These are phyloP conservation scores for Drosophila repletoides DNA, from an alignment of 1,140 invertebrate species.

Conservation along the genomic window DNA sequence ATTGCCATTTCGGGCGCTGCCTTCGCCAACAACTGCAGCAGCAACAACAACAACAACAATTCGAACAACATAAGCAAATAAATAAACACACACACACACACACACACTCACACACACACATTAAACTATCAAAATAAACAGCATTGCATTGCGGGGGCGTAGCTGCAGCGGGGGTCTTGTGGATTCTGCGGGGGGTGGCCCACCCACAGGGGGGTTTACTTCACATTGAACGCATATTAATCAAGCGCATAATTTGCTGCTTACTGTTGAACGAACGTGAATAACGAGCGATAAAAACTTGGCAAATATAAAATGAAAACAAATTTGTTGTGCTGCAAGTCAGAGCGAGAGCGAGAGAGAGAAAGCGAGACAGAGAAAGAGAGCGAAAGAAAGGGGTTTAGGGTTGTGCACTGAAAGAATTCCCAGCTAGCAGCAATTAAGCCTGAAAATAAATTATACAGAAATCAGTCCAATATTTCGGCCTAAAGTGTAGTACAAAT, in stretches of 20 bases:
- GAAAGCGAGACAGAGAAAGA: not conserved
- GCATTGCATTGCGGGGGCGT: conserved; percentile 9
- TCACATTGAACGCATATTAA: conserved; percentile 72
- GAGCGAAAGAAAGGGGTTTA: not conserved
- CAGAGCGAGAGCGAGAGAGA: not conserved
- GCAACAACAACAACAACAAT: conserved; percentile 33
- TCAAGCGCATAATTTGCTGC: conserved; percentile 71
- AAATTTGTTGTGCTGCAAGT: conserved; percentile 38
- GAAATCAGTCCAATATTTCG: too few relatives aligned
- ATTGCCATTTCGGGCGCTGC: conserved; percentile 43
- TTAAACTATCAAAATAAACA: conserved; percentile 78
- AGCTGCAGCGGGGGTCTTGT: not conserved
- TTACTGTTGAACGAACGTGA: conserved; percentile 42
- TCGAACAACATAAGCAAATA: conserved; percentile 46
- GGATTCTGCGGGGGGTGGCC: not conserved
- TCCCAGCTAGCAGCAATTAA: too few relatives aligned
- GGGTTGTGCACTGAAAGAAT: too few relatives aligned
- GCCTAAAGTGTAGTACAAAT: too few relatives aligned
- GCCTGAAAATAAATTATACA: too few relatives aligned
- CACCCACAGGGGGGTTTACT: conserved; percentile 21
- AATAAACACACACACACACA: conserved; percentile 21
- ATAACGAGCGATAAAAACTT: conserved; percentile 78
- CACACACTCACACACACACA: conserved; percentile 34
- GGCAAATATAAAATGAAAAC: conserved; percentile 79
- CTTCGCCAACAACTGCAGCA: conserved; percentile 37